Evolutionary conservation across 2,888 invertebrate genomes (phyloP), one percentile per base, ranked within the genome.

Genomic region (Hemaris fuciformis): DNA sequence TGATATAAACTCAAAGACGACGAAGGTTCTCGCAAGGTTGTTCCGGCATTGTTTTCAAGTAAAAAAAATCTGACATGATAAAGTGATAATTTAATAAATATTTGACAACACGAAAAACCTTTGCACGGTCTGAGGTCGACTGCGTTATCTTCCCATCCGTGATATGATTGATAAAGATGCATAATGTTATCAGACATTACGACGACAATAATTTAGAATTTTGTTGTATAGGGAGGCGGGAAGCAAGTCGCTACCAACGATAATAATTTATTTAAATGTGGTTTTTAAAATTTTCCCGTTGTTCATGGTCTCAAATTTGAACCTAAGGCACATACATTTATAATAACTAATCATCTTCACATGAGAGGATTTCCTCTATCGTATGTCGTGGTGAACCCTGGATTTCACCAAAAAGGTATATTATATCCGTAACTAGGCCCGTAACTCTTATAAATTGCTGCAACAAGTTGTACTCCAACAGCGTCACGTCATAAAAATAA

Each of bases 11-110:
- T 61, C 66, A 66, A 72, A 70, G 31, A 65, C 59, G 41, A 59
- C 59, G 69, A 75, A 76, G 75, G 74, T 67, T 31, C 42, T 13
- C 4, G 43, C 72, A 71, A 75, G 75, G 74, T 58, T 41, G 41
- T 62, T 67, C 64, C 66, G 63, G 58, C 60, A 61, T 67, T 56
- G 63, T 62, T 60, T 66, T 63, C 63, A 60, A 65, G 64, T 63
- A 68, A 61, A 65, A 65, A 64, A 10, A 31, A n/a, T n/a, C 59
- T 66, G 60, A 42, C 60, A 53, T 58, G 61, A 62, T 62, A 60
- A 56, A 58, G 53, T 8, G 48, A 25, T 25, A 53, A 53, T 53
- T 15, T 20, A 15, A 13, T 25, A 60, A 38, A 31, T 60, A 53
- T 41, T 46, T 60, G 15, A 42, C 38, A 53, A 43, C 53, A 41